These are phyloP conservation scores for Lutjanus argentimaculatus DNA, from an alignment of 2,797 vertebrate species.

Conservation along the genomic window DNA sequence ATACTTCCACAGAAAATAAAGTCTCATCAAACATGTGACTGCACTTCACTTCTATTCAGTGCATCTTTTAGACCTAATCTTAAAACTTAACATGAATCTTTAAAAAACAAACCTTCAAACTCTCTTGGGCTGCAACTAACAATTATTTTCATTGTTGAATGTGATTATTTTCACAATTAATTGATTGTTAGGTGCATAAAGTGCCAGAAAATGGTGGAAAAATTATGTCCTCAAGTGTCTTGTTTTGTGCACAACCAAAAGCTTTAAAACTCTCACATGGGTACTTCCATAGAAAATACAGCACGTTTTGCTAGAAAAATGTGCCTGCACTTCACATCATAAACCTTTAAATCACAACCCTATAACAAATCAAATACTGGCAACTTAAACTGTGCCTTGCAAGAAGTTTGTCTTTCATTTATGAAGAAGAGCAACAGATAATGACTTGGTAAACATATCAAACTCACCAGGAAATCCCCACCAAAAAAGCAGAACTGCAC, in stretches of 20 bases:
- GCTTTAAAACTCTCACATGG: no score
- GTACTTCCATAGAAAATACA: no score
- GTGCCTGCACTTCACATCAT: no score
- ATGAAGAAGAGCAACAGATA: slow-evolving; percentile 5
- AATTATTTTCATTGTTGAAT: no score
- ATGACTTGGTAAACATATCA: not conserved
- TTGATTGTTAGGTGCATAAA: no score
- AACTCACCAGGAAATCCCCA: slow-evolving; percentile 76
- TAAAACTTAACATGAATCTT: not conserved
- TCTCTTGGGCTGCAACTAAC: no score
- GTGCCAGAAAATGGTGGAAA: no score
- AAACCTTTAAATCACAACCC: not conserved
- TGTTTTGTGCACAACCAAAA: no score
- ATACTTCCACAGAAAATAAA: not conserved
- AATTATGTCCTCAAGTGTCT: no score
- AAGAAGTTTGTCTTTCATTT: slow-evolving; percentile 10
- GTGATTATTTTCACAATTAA: no score
- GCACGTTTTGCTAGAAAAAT: no score
- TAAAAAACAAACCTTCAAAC: no score
- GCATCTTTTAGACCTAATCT: not conserved
- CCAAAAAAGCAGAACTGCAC: slow-evolving; percentile 62
- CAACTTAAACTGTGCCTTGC: not conserved
- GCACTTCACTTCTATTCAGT: not conserved
- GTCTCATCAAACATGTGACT: not conserved
- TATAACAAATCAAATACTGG: not conserved